Base-by-base conservation (phyloP, 2,888 invertebrate genomes). In the Onchidella celtica region DNA sequence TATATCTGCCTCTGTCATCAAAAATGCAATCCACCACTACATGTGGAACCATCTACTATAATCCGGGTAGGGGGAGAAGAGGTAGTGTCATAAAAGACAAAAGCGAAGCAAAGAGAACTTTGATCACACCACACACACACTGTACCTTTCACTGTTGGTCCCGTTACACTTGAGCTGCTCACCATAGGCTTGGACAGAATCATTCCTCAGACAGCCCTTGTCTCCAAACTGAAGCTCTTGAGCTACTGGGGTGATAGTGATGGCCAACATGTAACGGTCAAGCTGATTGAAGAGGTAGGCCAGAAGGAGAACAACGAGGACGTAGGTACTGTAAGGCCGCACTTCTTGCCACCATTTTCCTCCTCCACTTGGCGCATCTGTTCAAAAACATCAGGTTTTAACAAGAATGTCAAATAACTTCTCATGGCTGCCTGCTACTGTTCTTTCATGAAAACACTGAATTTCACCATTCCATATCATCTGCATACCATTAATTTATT, bases 221-320 rank as follows among this genome's bases (percentile, higher is more conserved):
- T 92, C 91, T 3, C 92, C 92, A 84, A 91, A 92, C 29, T 92
- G 86, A 9, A 92, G 83, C 29, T 91, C 92, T 82, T 91, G 92
- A 0, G 92, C 90, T 86, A 92, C 90, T 0, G 91, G 89, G 70
- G 88, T 87, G 75, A 90, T 85, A 3, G 91, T 90, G 74, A 92
- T 90, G 66, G 91, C 89, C 73, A 91, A 85, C 89, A 90, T 88
- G 84, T 89, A 91, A 2, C 92, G 85, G 83, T 92, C 92, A 34
- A 92, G 86, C 85, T 92, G 92, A 83, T 92, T 92, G 38, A 92
- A 85, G 24, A 92, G 87, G 83, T 92, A 92, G 0, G 92, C 88
- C 40, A 91, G 38, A 38, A 92, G 86, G 73, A 92, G 86, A 38
- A 92, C 40, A 14, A 91, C 36, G 70, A 92, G 85, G 24, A 90